Percentiles rank a stretch among this genome's conserved stretches.
Conservation (phyloP, 2,797 vertebrate species). For the Coregonus ussuriensis region DNA sequence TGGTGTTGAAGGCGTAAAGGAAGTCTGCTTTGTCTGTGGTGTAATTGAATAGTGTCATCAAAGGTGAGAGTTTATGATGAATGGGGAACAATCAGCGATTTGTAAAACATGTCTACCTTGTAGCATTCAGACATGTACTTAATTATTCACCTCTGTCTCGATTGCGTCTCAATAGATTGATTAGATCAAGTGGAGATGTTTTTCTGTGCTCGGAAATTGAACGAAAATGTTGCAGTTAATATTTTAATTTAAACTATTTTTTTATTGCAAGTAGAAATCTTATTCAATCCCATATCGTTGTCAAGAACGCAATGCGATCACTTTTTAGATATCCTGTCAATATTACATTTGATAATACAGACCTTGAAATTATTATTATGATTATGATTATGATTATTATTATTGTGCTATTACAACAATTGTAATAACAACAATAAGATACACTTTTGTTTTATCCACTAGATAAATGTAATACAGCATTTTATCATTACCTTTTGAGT, state of each 20-base stretch:
- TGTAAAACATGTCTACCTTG: background rate
- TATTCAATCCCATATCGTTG: background rate
- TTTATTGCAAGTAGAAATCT: background rate
- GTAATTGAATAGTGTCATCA: slow-evolving; percentile 4
- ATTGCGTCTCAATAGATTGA: background rate
- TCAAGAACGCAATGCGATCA: background rate
- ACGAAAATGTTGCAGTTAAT: background rate
- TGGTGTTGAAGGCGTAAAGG: background rate
- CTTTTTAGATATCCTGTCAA: background rate
- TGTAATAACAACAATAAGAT: slow-evolving; percentile 1
- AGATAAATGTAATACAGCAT: background rate
- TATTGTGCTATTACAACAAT: background rate
- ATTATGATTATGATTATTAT: slow-evolving; percentile 1
- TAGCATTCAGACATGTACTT: background rate
- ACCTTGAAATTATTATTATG: background rate
- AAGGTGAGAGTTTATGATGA: slow-evolving; percentile 1
- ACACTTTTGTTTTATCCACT: background rate
- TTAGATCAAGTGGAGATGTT: background rate
- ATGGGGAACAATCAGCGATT: background rate
- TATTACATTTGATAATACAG: slow-evolving; percentile 1
- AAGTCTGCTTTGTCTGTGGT: background rate
- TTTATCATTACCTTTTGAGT: background rate
- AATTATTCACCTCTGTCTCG: background rate
- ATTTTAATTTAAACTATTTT: background rate
- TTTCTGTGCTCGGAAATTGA: background rate